Evolutionary conservation across 2,888 invertebrate genomes (phyloP), one percentile per base, ranked within the genome.

Genomic region (Lithosia quadra): DNA sequence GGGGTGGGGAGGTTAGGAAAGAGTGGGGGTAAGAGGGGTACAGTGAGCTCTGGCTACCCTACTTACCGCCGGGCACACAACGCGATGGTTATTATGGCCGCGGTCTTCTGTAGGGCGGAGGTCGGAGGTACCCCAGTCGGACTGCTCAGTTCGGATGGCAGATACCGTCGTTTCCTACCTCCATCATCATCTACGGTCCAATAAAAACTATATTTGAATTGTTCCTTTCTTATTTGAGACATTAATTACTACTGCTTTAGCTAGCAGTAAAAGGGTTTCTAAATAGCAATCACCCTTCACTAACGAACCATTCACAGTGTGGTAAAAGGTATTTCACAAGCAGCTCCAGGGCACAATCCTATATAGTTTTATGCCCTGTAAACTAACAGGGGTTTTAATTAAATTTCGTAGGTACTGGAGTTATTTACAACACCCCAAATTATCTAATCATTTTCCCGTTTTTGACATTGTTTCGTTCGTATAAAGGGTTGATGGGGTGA

Each of bases 361-460:
- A 74, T 76, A 80, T 78, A 77, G 79, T 78, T 84, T 81, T 84
- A 81, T 77, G 72, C 63, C 68, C 74, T 72, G 72, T 76, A 78
- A 85, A 85, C 83, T 78, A 80, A 73, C 74, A 65, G 61, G 65
- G 72, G 68, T 71, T 86, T 88, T 88, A 88, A 88, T 88, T 88
- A 88, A 88, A 88, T 84, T 84, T 79, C 72, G 80, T 61, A 67
- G 68, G 71, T 77, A 65, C 65, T 60, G 49, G 9, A 67, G 81
- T 77, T 77, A 80, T 80, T 80, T 79, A 80, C 72, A 63, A 21
- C 71, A 55, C 58, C 63, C 71, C 59, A 78, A 80, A 80, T 71
- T 80, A 70, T 80, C 72, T 76, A 80, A 82, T 81, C 69, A 73
- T 75, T 79, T 80, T 55, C 69, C 72, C 62, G 73, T 79, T 80